Conservation (phyloP, 2,888 invertebrate species). For the Noctuana brunneofusca region DNA sequence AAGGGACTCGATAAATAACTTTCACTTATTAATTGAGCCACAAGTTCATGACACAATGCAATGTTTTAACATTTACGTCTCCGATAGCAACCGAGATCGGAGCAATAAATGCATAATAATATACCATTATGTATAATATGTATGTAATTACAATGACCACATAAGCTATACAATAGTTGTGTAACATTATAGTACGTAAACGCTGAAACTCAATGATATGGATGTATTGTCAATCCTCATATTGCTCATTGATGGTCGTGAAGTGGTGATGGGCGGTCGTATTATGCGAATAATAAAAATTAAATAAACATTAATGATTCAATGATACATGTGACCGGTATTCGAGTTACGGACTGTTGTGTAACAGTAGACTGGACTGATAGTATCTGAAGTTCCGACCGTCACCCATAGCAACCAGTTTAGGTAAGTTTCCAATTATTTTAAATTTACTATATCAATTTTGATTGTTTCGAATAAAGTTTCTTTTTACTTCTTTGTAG, state of each 20-base stretch:
- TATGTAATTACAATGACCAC: conserved; percentile 21
- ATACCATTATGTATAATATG: neutral
- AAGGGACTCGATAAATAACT: neutral
- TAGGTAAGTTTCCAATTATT: conserved; percentile 6
- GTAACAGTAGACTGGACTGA: neutral
- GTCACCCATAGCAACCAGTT: neutral
- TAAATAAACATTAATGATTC: conserved; percentile 13
- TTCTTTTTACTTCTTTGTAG: neutral
- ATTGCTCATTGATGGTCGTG: conserved; percentile 66
- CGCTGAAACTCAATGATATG: conserved; percentile 45
- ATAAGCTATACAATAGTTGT: conserved; percentile 12
- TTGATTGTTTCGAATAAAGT: neutral
- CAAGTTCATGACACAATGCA: conserved; percentile 24
- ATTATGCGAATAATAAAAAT: conserved; percentile 27
- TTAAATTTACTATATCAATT: neutral
- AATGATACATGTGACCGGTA: conserved; percentile 12
- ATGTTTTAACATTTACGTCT: conserved; percentile 11
- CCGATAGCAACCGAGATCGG: conserved; percentile 20
- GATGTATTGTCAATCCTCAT: conserved; percentile 59
- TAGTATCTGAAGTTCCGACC: neutral
- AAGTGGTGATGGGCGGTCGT: conserved; percentile 56
- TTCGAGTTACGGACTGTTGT: conserved; percentile 15
- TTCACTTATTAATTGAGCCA: conserved; percentile 16
- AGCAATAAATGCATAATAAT: conserved; percentile 18
- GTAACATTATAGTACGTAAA: conserved; percentile 47